A percentile compares a stretch with the other conserved stretches of the same genome.
Conservation (phyloP, 2,888 invertebrate species). For the Brachylomia viminalis region DNA sequence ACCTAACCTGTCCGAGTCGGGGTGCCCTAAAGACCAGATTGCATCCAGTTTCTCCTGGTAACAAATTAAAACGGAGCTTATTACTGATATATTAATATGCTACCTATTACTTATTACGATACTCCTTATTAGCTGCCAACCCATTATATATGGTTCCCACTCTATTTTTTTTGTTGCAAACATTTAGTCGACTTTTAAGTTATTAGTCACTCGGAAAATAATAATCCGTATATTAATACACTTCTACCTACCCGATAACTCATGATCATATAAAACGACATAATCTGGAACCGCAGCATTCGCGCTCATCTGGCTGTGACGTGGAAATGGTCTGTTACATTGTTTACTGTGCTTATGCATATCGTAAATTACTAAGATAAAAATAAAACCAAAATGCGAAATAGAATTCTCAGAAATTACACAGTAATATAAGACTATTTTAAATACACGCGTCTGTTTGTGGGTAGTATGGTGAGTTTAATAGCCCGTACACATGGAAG, state of each 20-base stretch:
- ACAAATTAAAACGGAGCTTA: too few relatives aligned
- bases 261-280: neutral
- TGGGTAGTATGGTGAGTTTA: neutral
- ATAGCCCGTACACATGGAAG: slow-evolving; percentile 2
- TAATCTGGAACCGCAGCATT: neutral
- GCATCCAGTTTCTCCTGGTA: too few relatives aligned
- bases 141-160: too few relatives aligned
- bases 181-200: too few relatives aligned
- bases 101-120: too few relatives aligned
- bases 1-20: too few relatives aligned
- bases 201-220: too few relatives aligned
- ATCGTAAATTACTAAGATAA: neutral
- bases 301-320: neutral
- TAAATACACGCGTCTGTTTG: neutral
- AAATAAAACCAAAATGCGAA: slow-evolving; percentile 2
- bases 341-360: neutral
- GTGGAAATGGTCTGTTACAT: slow-evolving; percentile 2
- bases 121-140: too few relatives aligned
- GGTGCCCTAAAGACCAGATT: too few relatives aligned
- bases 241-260: neutral
- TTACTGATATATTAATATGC: too few relatives aligned
- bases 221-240: too few relatives aligned
- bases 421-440: neutral
- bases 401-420: slow-evolving; percentile 2
- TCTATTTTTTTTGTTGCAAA: too few relatives aligned